These are phyloP conservation scores for Microctonus hyperodae DNA, from an alignment of 2,888 invertebrate genomes.

Conservation along the genomic window DNA sequence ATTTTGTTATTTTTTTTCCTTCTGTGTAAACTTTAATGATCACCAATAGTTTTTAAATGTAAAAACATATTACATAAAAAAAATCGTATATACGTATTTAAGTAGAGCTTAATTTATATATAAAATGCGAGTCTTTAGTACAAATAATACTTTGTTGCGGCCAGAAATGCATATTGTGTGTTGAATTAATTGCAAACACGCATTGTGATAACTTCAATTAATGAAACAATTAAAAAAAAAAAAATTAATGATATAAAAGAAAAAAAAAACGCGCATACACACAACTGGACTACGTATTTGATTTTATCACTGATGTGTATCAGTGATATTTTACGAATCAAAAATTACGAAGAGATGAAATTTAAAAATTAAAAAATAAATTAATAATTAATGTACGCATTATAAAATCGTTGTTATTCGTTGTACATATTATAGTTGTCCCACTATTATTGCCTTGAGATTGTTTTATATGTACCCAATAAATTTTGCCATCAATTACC, in stretches of 20 bases:
- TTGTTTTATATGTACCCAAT: background rate
- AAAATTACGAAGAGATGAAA: constrained; percentile 8
- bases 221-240: background rate
- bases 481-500: background rate
- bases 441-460: background rate
- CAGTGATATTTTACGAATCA: background rate
- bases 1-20: background rate
- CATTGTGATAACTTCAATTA: background rate
- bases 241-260: background rate
- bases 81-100: constrained; percentile 2
- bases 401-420: constrained; percentile 4
- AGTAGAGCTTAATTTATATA: constrained; percentile 28
- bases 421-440: background rate
- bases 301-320: background rate
- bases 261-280: too few relatives aligned
- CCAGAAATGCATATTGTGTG: background rate
- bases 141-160: constrained; percentile 46
- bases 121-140: constrained; percentile 44
- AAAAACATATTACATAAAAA: constrained; percentile 5
- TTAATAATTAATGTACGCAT: constrained; percentile 11
- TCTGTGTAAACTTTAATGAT: constrained; percentile 19
- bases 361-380: background rate
- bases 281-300: background rate
- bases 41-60: background rate
- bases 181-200: background rate